Base-by-base conservation (phyloP, 2,797 vertebrate genomes). In the Macropodus opercularis region DNA sequence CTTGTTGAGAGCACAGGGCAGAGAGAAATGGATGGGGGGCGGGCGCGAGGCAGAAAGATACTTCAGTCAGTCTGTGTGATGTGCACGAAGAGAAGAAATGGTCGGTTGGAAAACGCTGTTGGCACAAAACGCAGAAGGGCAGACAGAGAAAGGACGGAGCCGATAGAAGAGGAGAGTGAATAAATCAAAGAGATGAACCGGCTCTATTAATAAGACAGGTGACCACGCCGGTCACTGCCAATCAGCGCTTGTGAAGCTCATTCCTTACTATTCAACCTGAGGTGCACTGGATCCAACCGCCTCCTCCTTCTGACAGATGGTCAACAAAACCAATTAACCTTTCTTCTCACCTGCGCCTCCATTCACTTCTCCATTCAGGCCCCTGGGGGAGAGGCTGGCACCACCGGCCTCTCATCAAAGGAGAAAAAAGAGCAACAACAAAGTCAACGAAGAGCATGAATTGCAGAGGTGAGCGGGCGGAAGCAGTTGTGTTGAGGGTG, bases 271-370 rank as follows among this genome's bases (percentile, higher is more conserved):
- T 77, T 72, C 68, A 76, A 36, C 55, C 48, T 50, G 59, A 59
- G 58, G 55, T 60, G 64, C 48, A 31, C 40, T 19, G 26, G 75
- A 60, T 53, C 63, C 31, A 17, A 49, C 57, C 49, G 11, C 83
- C 85, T 85, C 74, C 68, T 63, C 74, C 76, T 80, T 79, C 46
- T 70, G 92, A 91, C 93, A 95, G 94, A 93, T 93, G 92, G 94
- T 92, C 92, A 91, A 90, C 77, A 68, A 90, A 96, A 92, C 88
- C 90, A 93, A 92, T 94, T 95, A 94, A 94, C 94, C 94, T 94
- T 91, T 91, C 80, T 77, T 55, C 59, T 77, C 80, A 55, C 81
- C 87, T 88, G 80, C 83, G 39, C 60, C 56, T 5, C 22, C 1
- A 42, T 75, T 59, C 50, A 79, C 79, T 60, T 59, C 72, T 84